Percentiles rank a stretch among this genome's conserved stretches.
Evolutionary conservation across 2,113 vertebrate species (phyloP).

Genomic region (Eudorcas thomsonii): DNA sequence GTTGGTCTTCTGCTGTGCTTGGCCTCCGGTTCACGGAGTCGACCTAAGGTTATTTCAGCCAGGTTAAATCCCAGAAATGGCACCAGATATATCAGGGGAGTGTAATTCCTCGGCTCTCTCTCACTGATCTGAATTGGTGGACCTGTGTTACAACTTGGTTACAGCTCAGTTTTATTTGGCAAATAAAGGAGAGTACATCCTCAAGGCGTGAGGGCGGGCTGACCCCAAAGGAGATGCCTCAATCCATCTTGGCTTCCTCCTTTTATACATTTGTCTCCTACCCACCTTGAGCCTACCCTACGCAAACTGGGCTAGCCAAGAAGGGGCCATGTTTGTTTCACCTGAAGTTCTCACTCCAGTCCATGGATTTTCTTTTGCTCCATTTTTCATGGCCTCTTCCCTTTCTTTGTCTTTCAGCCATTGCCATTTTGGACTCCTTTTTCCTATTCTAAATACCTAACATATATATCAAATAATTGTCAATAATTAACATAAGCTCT

Average conservation of each 20-base stretch:
- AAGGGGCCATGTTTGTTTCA: neutral
- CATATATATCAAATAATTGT: neutral
- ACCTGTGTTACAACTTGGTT: neutral
- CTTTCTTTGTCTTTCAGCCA: neutral
- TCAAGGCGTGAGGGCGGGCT: neutral
- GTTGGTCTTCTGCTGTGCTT: neutral
- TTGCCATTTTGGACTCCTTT: neutral
- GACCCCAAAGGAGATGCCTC: neutral
- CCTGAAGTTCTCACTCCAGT: neutral
- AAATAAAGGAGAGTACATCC: neutral
- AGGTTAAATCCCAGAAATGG: neutral
- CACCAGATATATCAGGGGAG: neutral
- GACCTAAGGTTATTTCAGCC: neutral
- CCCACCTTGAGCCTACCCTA: neutral
- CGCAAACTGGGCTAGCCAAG: neutral
- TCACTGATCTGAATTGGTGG: neutral
- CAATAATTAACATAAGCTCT: neutral
- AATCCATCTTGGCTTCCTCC: neutral
- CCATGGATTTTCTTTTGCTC: neutral
- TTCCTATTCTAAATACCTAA: neutral
- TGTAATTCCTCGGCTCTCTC: neutral
- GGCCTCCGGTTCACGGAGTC: accelerated
- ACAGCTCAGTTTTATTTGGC: neutral
- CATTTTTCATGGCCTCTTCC: neutral
- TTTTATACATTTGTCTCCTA: neutral